Conservation (phyloP, 2,797 vertebrate species). For the Acropternis orthonyx region DNA sequence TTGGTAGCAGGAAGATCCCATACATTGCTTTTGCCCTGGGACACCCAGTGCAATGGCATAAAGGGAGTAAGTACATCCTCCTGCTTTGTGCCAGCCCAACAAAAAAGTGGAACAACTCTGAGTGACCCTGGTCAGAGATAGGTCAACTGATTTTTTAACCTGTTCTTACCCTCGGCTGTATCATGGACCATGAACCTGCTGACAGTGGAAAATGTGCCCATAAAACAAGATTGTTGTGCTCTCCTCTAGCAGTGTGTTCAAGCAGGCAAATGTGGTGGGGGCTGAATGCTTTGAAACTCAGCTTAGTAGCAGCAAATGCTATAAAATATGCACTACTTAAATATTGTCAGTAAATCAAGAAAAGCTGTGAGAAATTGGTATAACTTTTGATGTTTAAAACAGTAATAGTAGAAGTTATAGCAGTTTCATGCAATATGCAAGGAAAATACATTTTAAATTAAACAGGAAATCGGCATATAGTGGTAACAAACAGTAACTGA, state of each 20-base stretch:
- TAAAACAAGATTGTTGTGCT: not conserved
- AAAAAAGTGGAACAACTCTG: not conserved
- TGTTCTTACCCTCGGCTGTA: not conserved
- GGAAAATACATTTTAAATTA: constrained; percentile 41
- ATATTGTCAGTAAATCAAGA: constrained; percentile 21
- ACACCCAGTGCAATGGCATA: not conserved
- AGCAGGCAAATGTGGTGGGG: not conserved
- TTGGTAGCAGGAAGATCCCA: not conserved
- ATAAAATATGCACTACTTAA: constrained; percentile 1
- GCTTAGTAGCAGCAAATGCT: not conserved
- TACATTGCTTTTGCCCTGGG: not conserved
- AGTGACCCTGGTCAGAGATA: not conserved
- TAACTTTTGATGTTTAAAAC: constrained; percentile 51
- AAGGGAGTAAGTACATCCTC: not conserved
- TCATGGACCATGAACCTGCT: not conserved
- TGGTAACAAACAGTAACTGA: not conserved
- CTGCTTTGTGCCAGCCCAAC: not conserved
- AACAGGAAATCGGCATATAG: constrained; percentile 20
- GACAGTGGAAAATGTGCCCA: not conserved
- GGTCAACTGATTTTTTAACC: not conserved
- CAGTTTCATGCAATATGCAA: constrained; percentile 21
- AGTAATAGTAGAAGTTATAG: constrained; percentile 6
- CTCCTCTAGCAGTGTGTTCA: not conserved
- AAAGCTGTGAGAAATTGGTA: not conserved
- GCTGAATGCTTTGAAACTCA: not conserved